A percentile compares a stretch with the other conserved stretches of the same genome.
Evolutionary conservation across 2,888 invertebrate species (phyloP).

Genomic region (Heliconius cydno): DNA sequence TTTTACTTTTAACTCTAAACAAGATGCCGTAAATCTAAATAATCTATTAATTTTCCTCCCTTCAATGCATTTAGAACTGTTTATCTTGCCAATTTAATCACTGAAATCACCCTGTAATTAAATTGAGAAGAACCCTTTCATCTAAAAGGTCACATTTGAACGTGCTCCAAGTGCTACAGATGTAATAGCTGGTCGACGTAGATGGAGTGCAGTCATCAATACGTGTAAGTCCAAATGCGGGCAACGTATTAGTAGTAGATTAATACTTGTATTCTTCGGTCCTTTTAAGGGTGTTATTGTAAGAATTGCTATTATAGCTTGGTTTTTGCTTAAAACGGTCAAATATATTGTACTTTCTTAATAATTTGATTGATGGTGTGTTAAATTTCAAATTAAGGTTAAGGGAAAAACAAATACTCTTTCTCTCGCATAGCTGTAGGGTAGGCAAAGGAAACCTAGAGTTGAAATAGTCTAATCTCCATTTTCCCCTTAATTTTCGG

Average conservation of each 20-base stretch:
- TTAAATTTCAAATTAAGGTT: no score
- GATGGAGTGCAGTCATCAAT: constrained; percentile 78
- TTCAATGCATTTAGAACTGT: constrained; percentile 34
- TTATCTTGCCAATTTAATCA: constrained; percentile 46
- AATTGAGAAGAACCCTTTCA: constrained; percentile 49
- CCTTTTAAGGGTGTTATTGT: constrained; percentile 34
- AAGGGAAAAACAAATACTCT: no score
- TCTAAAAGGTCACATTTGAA: constrained; percentile 48
- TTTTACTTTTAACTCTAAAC: background rate
- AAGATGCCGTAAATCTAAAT: constrained; percentile 21
- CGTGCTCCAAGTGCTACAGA: constrained; percentile 44
- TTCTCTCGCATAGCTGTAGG: no score
- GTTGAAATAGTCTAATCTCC: no score
- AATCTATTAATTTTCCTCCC: constrained; percentile 12
- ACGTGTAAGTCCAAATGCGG: constrained; percentile 58
- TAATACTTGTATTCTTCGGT: constrained; percentile 64
- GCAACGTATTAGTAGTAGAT: constrained; percentile 77
- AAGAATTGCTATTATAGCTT: background rate
- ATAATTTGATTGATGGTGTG: no score
- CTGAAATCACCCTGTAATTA: constrained; percentile 48
- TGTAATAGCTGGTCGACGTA: constrained; percentile 61
- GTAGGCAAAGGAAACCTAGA: no score
- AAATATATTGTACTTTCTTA: no score
- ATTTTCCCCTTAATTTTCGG: no score
- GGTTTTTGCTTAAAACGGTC: background rate